A percentile compares a stretch with the other conserved stretches of the same genome.
phyloP scores from a whole-genome alignment of 1,140 invertebrate species.

The Drosophila ercepeae region DNA sequence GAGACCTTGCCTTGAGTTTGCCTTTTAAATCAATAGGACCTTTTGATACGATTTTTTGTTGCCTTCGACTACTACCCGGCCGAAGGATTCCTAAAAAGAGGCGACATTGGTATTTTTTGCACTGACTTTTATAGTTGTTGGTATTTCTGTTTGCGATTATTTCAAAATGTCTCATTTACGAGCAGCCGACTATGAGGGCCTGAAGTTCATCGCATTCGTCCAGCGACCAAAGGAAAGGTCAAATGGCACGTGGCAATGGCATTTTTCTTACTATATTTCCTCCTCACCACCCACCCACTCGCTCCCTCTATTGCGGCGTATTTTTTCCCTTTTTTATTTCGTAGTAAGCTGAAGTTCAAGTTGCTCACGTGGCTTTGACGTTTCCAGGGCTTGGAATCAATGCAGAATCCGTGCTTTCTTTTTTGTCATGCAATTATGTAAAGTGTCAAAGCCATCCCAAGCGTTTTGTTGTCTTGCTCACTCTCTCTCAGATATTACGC shows the following conservation, averaged over 20 bases:
- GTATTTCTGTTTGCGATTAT: slow-evolving; percentile 44
- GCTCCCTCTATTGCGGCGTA: not conserved
- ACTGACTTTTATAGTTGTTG: slow-evolving; percentile 27
- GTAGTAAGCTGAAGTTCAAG: slow-evolving; percentile 25
- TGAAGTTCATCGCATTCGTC: slow-evolving; percentile 68
- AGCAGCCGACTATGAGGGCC: slow-evolving; percentile 38
- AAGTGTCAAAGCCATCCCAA: slow-evolving; percentile 34
- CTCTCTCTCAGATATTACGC: slow-evolving; percentile 30
- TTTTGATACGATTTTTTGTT: slow-evolving; percentile 39
- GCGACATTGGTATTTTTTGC: slow-evolving; percentile 54
- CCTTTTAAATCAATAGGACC: slow-evolving; percentile 59
- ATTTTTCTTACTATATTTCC: slow-evolving; percentile 7
- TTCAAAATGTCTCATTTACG: slow-evolving; percentile 72
- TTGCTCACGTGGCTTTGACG: slow-evolving; percentile 57
- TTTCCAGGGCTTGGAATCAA: slow-evolving; percentile 36
- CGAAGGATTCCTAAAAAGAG: slow-evolving; percentile 65
- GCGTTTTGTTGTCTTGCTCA: not conserved
- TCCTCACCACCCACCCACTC: not conserved
- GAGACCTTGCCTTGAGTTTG: slow-evolving; percentile 57
- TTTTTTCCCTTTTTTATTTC: not conserved
- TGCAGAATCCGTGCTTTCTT: slow-evolving; percentile 31
- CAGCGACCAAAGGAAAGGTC: slow-evolving; percentile 48
- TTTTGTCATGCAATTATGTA: slow-evolving; percentile 51
- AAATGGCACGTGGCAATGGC: slow-evolving; percentile 72
- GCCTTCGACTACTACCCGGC: slow-evolving; percentile 49